Conservation (phyloP, 2,113 vertebrate species). For the Eclectus roratus region DNA sequence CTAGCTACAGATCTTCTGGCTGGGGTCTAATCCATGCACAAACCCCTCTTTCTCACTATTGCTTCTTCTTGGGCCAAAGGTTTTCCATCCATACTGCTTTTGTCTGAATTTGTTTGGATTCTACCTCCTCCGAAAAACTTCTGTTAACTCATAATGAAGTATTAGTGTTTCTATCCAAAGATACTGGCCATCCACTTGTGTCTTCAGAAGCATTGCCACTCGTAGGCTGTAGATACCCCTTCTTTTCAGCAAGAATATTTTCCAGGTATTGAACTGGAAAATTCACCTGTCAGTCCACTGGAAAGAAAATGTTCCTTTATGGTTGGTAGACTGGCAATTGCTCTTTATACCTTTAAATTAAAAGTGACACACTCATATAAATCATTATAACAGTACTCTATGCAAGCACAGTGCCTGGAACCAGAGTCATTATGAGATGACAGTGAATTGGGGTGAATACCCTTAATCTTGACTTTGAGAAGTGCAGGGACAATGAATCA, state of each 20-base stretch:
- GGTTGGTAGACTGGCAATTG: background rate
- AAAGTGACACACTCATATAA: conserved; percentile 42
- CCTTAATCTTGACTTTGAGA: conserved; percentile 64
- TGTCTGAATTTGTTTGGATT: background rate
- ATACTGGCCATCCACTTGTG: background rate
- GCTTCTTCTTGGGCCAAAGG: background rate
- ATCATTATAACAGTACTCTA: background rate
- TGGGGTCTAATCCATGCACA: background rate
- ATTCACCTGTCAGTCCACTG: background rate
- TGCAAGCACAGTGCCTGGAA: background rate
- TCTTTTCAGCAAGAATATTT: background rate
- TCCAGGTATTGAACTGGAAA: background rate
- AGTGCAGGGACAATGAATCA: conserved; percentile 61
- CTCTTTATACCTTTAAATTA: conserved; percentile 48
- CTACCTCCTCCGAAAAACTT: background rate
- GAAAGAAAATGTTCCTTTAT: background rate
- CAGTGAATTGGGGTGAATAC: conserved; percentile 40
- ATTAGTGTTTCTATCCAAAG: background rate
- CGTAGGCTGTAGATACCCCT: background rate
- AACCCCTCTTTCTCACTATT: background rate
- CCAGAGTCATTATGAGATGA: conserved; percentile 3
- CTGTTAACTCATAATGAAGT: background rate
- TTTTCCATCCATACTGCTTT: background rate
- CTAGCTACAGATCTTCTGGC: background rate
- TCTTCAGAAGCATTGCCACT: background rate